phyloP scores from a whole-genome alignment of 1,140 invertebrate genomes.

The Tetraneura akinire region DNA sequence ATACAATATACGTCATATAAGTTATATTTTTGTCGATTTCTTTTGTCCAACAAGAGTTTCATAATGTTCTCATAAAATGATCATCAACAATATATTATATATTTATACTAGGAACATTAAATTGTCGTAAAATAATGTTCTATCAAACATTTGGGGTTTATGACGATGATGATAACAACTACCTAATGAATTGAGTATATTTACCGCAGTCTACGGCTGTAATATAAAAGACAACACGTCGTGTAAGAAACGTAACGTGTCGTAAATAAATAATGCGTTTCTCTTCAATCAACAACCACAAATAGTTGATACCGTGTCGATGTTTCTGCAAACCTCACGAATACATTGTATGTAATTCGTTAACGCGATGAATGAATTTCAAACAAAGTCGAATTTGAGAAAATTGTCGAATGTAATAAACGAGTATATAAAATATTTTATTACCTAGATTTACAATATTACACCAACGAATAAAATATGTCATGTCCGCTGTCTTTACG shows the following conservation, averaged over 20 bases:
- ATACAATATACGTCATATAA: too few species aligned
- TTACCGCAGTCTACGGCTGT: background rate
- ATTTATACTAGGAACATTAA: too few species aligned
- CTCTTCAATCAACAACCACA: background rate
- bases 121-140: too few species aligned
- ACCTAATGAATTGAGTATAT: background rate
- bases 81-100: too few species aligned
- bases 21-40: too few species aligned
- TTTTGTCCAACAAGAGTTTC: too few species aligned
- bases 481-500: too few species aligned
- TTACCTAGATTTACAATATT: too few species aligned
- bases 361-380: slow-evolving; percentile 2
- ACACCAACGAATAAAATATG: too few species aligned
- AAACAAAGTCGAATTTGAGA: background rate
- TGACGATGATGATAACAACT: background rate
- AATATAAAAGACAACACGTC: background rate
- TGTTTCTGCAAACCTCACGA: background rate
- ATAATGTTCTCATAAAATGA: too few species aligned
- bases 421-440: too few species aligned
- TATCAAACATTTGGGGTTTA: background rate
- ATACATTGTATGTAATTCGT: background rate
- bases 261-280: background rate
- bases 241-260: slow-evolving; percentile 39
- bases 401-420: too few species aligned
- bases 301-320: slow-evolving; percentile 10